Conservation (phyloP, 2,113 vertebrate genomes). For the Thalassarche chlororhynchos region DNA sequence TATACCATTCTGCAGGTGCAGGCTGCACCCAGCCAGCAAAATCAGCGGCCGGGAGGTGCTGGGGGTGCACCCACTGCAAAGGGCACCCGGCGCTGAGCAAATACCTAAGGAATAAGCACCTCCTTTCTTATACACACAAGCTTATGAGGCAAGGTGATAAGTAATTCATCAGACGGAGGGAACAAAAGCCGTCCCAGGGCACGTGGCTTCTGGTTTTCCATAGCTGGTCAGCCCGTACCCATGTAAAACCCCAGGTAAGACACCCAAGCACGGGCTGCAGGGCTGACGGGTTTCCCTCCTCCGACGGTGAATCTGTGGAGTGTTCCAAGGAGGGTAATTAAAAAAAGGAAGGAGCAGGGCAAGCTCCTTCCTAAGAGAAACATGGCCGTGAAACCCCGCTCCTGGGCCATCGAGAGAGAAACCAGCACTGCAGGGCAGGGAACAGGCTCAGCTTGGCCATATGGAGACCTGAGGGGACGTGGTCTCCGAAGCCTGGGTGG, state of each 20-base stretch:
- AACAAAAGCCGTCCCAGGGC: background rate
- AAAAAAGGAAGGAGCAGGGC: background rate
- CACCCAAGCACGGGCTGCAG: rapidly evolving
- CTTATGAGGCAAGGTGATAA: background rate
- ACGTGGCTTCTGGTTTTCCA: background rate
- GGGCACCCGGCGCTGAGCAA: background rate
- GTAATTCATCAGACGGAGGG: background rate
- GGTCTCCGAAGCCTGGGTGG: background rate
- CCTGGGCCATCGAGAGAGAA: background rate
- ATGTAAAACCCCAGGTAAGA: background rate
- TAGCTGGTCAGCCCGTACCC: background rate
- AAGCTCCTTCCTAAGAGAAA: background rate
- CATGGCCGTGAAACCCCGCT: background rate
- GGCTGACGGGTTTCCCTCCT: background rate
- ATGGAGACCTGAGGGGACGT: rapidly evolving
- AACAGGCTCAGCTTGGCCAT: background rate
- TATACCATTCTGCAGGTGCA: rapidly evolving
- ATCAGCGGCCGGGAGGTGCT: background rate
- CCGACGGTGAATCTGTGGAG: background rate
- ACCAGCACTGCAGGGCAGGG: background rate
- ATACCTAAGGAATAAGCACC: background rate
- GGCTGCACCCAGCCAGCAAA: background rate
- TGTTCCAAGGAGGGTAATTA: too few relatives aligned
- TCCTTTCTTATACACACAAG: background rate
- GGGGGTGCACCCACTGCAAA: background rate